phyloP scores from a whole-genome alignment of 2,888 invertebrate species.

The Sarcophaga rosellei region DNA sequence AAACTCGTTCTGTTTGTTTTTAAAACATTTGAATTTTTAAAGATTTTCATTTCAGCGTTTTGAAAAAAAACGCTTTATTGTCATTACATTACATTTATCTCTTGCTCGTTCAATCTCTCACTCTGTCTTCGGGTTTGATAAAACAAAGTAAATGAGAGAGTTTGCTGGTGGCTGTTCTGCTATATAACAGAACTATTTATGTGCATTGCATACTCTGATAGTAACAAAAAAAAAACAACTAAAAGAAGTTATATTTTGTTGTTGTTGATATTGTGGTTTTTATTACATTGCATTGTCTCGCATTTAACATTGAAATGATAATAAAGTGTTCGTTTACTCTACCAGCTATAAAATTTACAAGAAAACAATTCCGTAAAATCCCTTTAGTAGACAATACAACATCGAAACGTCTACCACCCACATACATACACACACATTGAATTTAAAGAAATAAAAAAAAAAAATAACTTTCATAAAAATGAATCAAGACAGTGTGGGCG shows the following conservation, averaged over 20 bases:
- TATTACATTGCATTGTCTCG: background rate
- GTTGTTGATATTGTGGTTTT: background rate
- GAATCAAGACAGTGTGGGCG: no score
- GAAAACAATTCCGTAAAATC: background rate
- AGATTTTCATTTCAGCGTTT: background rate
- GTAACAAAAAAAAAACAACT: no score
- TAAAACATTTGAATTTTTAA: background rate
- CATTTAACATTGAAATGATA: background rate
- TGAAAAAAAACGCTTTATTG: slow-evolving; percentile 30
- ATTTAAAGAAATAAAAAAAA: no score
- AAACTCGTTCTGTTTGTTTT: background rate
- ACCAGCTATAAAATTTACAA: background rate
- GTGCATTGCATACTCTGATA: no score
- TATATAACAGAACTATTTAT: no score
- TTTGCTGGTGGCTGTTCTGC: background rate
- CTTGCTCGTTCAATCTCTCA: no score
- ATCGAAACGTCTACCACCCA: no score
- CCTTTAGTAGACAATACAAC: background rate
- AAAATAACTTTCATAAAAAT: no score
- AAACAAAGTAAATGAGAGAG: background rate
- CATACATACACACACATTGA: no score
- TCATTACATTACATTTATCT: background rate
- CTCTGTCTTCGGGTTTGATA: background rate
- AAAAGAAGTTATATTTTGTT: no score
- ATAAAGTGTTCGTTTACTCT: background rate